These are phyloP conservation scores for Helicoverpa assulta DNA, from an alignment of 2,888 invertebrate genomes.

Conservation along the genomic window DNA sequence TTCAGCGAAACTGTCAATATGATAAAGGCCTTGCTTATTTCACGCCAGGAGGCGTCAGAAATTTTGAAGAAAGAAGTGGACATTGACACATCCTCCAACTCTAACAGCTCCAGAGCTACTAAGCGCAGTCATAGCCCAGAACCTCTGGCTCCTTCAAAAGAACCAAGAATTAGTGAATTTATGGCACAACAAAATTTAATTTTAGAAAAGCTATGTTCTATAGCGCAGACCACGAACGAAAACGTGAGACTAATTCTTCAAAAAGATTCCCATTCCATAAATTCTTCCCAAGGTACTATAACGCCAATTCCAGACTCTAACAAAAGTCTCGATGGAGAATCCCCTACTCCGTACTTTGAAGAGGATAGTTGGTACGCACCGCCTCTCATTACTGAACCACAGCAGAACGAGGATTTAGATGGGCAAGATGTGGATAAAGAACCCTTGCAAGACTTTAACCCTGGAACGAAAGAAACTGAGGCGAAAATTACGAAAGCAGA, in stretches of 20 bases:
- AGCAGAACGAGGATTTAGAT: constrained; percentile 7
- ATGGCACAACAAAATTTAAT: no score
- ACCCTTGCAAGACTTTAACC: neutral
- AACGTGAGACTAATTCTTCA: no score
- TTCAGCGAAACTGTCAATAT: neutral
- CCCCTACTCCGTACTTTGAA: no score
- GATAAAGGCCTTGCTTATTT: neutral
- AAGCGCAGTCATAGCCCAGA: neutral
- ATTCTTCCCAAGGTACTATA: no score
- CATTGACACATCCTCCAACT: neutral
- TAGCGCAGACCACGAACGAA: no score
- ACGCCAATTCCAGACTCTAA: no score
- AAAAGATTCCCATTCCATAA: no score
- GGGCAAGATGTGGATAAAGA: neutral
- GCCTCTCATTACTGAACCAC: no score
- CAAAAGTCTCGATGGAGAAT: no score
- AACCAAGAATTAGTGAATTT: neutral
- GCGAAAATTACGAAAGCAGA: neutral
- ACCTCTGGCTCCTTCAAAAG: neutral
- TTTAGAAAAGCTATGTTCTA: no score
- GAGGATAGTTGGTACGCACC: no score
- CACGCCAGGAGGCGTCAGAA: neutral
- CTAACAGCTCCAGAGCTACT: neutral
- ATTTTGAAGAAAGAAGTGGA: neutral
- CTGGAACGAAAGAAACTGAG: neutral